These are phyloP conservation scores for Chaitophorus viminalis DNA, from an alignment of 2,888 invertebrate genomes.

Conservation along the genomic window DNA sequence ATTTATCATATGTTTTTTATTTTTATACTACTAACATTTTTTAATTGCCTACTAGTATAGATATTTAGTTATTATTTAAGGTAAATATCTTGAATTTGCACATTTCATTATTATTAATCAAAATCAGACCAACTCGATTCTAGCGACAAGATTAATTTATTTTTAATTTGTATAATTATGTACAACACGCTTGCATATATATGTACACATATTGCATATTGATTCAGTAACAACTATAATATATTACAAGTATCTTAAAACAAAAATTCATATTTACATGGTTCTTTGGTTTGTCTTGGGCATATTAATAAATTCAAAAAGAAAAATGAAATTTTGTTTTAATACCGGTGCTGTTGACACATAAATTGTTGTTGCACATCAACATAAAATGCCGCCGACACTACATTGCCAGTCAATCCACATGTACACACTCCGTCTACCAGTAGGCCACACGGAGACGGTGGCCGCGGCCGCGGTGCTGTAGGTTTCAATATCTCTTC, in stretches of 20 bases:
- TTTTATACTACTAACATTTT: too few species aligned
- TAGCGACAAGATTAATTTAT: slow-evolving; percentile 25
- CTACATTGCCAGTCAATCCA: slow-evolving; percentile 31
- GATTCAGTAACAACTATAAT: slow-evolving; percentile 18
- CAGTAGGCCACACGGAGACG: slow-evolving; percentile 66
- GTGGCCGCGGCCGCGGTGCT: slow-evolving; percentile 64
- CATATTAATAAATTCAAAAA: not conserved
- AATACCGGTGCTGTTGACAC: slow-evolving; percentile 23
- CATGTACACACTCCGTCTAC: slow-evolving; percentile 66
- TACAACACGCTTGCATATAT: slow-evolving; percentile 32
- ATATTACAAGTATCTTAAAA: slow-evolving; percentile 7
- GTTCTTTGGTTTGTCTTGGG: not conserved
- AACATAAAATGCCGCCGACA: slow-evolving; percentile 42
- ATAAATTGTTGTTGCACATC: slow-evolving; percentile 47
- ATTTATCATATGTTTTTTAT: too few species aligned
- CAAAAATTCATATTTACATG: not conserved
- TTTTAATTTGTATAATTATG: not conserved
- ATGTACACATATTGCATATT: not conserved
- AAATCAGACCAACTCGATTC: not conserved
- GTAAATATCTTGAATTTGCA: too few species aligned
- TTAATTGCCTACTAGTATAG: too few species aligned
- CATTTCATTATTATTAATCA: not conserved
- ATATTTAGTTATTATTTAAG: too few species aligned
- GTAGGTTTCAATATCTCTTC: slow-evolving; percentile 65
- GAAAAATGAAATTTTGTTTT: not conserved